Evolutionary conservation across 2,888 invertebrate species (phyloP).

Genomic region (Aleiodes leptofemur): DNA sequence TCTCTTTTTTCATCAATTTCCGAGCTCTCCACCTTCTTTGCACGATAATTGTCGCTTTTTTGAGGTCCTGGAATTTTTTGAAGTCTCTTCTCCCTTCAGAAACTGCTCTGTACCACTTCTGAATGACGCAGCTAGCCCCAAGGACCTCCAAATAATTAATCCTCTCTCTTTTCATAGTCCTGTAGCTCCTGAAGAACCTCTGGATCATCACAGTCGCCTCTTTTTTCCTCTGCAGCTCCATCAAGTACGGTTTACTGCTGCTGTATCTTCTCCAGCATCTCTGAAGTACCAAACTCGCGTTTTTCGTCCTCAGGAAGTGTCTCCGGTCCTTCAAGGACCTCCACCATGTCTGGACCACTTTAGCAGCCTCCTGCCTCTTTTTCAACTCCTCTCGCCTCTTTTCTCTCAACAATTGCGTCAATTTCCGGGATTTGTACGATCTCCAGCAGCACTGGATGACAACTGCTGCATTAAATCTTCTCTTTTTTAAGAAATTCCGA

Average conservation of each 20-base stretch:
- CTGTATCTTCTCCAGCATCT: slow-evolving; percentile 76
- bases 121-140: slow-evolving; percentile 70
- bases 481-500: slow-evolving; percentile 58
- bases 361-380: slow-evolving; percentile 77
- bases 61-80: slow-evolving; percentile 50
- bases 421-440: slow-evolving; percentile 51
- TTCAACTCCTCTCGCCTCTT: slow-evolving; percentile 56
- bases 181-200: slow-evolving; percentile 71
- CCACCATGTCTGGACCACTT: slow-evolving; percentile 80
- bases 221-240: slow-evolving; percentile 66
- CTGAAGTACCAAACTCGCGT: slow-evolving; percentile 76
- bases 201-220: slow-evolving; percentile 76
- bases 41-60: slow-evolving; percentile 54
- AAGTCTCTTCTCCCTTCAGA: slow-evolving; percentile 58
- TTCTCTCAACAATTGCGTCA: slow-evolving; percentile 48
- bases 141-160: slow-evolving; percentile 68
- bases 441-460: slow-evolving; percentile 70
- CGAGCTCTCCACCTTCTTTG: slow-evolving; percentile 57
- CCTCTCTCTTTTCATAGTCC: slow-evolving; percentile 72
- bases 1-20: slow-evolving; percentile 30
- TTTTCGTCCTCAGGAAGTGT: slow-evolving; percentile 48
- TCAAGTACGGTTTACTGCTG: slow-evolving; percentile 61
- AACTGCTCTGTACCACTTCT: slow-evolving; percentile 75
- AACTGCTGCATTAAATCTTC: slow-evolving; percentile 64
- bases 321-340: slow-evolving; percentile 73